Percentiles rank a stretch among this genome's conserved stretches.
Evolutionary conservation across 2,113 vertebrate species (phyloP).

Genomic region (Leiothrix lutea): DNA sequence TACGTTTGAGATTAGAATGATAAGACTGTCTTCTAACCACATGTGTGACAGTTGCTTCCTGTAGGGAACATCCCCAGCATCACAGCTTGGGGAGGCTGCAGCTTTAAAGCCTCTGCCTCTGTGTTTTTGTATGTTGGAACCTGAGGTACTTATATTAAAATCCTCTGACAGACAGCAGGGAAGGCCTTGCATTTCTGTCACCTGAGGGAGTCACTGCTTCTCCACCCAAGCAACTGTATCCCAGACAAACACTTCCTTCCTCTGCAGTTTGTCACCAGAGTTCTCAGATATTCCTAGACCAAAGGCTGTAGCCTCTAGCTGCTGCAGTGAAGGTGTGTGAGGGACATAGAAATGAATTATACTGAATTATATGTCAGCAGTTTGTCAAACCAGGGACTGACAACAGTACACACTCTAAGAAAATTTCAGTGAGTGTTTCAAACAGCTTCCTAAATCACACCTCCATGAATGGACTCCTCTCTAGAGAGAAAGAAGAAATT

Average conservation of each 20-base stretch:
- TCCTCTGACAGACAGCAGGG: background rate
- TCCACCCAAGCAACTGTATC: background rate
- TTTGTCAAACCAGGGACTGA: background rate
- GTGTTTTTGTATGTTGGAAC: background rate
- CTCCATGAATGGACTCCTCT: background rate
- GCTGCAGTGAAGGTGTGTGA: background rate
- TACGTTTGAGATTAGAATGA: background rate
- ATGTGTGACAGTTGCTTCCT: background rate
- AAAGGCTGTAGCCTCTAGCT: background rate
- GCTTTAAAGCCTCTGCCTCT: background rate
- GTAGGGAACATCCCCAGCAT: background rate
- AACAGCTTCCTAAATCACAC: background rate
- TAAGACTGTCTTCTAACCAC: background rate
- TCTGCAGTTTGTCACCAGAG: background rate
- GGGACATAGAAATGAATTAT: background rate
- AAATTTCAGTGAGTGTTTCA: background rate
- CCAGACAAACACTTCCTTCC: background rate
- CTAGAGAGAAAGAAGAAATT: background rate
- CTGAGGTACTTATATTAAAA: background rate
- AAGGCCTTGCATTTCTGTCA: background rate
- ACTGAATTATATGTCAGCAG: fast-evolving
- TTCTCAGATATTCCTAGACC: background rate
- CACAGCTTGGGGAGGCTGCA: background rate
- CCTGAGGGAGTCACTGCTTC: background rate
- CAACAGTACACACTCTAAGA: background rate